Conservation (phyloP, 2,797 vertebrate species). For the Pseudopleuronectes americanus region DNA sequence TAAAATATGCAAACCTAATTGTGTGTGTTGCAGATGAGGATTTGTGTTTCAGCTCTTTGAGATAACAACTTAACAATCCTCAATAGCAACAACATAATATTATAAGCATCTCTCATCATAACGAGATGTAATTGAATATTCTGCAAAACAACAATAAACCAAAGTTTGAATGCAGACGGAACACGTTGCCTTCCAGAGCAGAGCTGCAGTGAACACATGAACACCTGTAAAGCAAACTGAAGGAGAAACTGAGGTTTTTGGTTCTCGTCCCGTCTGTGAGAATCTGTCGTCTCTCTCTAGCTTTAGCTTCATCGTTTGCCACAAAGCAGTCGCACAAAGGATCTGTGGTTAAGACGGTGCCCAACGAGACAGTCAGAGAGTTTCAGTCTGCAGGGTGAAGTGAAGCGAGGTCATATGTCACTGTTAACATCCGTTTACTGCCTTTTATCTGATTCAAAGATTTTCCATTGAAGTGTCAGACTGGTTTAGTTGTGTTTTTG, state of each 20-base stretch:
- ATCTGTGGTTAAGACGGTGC: slow-evolving; percentile 34
- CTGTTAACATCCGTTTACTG: slow-evolving; percentile 21
- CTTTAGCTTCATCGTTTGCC: not conserved
- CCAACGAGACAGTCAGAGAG: not conserved
- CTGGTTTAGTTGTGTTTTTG: not conserved
- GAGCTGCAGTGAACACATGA: no score
- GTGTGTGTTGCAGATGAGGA: no score
- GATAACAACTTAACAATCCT: no score
- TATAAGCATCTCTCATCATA: not conserved
- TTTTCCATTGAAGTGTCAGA: not conserved
- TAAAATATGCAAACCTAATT: not conserved
- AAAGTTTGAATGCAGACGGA: no score
- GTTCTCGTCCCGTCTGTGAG: not conserved
- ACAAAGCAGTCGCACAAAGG: slow-evolving; percentile 12
- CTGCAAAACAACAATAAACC: no score
- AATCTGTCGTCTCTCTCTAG: not conserved
- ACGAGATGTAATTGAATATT: not conserved
- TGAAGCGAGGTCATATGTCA: slow-evolving; percentile 21
- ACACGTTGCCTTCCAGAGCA: not conserved
- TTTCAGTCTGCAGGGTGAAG: slow-evolving; percentile 37
- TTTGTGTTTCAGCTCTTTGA: no score
- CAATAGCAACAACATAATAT: no score
- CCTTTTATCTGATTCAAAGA: slow-evolving; percentile 11
- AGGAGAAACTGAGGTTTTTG: no score
- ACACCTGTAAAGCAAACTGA: no score